Conservation (phyloP, 2,888 invertebrate genomes). For the Mycogona germanica region DNA sequence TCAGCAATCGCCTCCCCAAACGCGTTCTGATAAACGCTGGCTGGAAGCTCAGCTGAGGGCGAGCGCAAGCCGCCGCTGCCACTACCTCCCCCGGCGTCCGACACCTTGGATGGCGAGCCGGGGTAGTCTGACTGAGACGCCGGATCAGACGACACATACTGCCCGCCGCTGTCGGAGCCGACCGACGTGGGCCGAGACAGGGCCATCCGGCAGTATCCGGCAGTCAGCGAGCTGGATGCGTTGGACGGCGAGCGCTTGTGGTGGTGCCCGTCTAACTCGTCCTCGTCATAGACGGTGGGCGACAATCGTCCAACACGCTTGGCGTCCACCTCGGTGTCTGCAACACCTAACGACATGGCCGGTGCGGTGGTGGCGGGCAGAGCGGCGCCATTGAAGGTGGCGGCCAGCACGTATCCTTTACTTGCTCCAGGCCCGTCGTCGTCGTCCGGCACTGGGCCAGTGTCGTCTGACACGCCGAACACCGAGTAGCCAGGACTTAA, state of each 20-base stretch:
- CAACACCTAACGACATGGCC: not conserved
- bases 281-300: not conserved
- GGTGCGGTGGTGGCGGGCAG: not conserved
- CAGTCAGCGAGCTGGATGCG: conserved; percentile 6
- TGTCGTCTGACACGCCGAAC: not conserved
- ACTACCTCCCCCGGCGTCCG: too few relatives aligned
- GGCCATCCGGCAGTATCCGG: conserved; percentile 8
- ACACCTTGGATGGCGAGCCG: conserved; percentile 1
- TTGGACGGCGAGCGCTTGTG: conserved; percentile 14
- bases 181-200: conserved; percentile 10
- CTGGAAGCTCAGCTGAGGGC: not conserved
- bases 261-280: not conserved
- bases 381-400: not conserved
- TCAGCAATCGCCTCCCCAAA: not conserved
- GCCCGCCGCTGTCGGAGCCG: conserved; percentile 4
- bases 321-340: not conserved
- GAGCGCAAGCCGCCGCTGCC: too few relatives aligned
- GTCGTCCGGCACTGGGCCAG: not conserved
- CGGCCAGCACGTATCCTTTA: conserved; percentile 12
- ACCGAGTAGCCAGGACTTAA: conserved; percentile 8
- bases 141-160: conserved; percentile 7
- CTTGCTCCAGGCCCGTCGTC: not conserved
- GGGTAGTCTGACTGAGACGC: not conserved
- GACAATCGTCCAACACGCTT: not conserved
- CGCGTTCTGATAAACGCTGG: not conserved